Base-by-base conservation (phyloP, 2,888 invertebrate genomes). In the Tholera decimalis region DNA sequence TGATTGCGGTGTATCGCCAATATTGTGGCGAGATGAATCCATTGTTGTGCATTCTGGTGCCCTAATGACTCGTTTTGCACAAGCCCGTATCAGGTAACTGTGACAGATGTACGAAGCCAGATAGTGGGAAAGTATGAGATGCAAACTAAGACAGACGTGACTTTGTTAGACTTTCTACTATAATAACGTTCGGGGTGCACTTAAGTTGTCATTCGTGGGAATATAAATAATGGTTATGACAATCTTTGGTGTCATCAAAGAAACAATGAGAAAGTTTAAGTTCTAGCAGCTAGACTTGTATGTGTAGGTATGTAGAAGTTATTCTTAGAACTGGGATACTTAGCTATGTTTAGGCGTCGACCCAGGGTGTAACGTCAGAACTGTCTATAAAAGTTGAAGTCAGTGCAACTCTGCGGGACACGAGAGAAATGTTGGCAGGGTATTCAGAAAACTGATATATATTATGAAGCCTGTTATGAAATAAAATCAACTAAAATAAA, bases 101-200 rank as follows among this genome's bases (percentile, higher is more conserved):
- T 83, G 88, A 88, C 93, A 94, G 92, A 93, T 93, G 93, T 85
- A 82, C 79, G 89, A 91, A 91, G 89, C 91, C 91, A 73, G 88
- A 88, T 89, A 90, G 87, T 89, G 90, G 87, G 90, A 92, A 91
- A 91, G 89, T 87, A 85, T 88, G 83, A 90, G 91, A 94, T 93
- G 93, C 93, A 92, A 92, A 93, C 90, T 91, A 89, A 92, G 90
- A 86, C 91, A 91, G 90, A 93, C 95, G 94, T 94, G 94, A 94
- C 93, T 93, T 82, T 84, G 88, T 82, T 85, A 83, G 88, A 92
- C 92, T 94, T 94, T 95, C 95, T 92, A 93, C 88, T 77, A 83
- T 89, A 91, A 92, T 91, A 88, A 86, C 85, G 83, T 87, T 86
- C 80, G 75, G 87, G 89, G 85, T 89, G 90, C 89, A 92, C 88